A percentile compares a stretch with the other conserved stretches of the same genome.
These are phyloP conservation scores for Odocoileus hemionus DNA, from an alignment of 2,113 vertebrate genomes.

Conservation along the genomic window DNA sequence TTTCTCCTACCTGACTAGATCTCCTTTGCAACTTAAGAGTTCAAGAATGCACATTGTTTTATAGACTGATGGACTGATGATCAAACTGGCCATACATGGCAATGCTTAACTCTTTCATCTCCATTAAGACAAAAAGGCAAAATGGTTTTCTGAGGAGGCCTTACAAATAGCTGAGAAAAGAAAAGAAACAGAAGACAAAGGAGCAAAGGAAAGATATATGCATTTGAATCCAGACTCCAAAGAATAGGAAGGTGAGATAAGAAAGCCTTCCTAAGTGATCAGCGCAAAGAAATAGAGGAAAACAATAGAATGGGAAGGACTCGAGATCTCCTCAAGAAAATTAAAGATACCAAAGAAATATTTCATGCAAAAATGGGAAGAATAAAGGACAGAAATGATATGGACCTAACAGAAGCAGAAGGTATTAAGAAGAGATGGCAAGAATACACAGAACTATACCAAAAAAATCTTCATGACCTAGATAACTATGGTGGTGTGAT, in stretches of 20 bases:
- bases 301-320: background rate
- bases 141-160: background rate
- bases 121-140: background rate
- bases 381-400: background rate
- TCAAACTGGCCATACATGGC: background rate
- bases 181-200: background rate
- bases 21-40: background rate
- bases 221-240: background rate
- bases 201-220: background rate
- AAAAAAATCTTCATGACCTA: background rate
- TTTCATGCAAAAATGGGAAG: background rate
- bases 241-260: background rate
- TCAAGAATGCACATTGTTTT: background rate
- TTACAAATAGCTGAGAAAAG: background rate
- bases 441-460: background rate
- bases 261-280: background rate
- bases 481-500: background rate
- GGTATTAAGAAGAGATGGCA: background rate
- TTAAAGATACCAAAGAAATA: background rate
- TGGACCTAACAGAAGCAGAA: background rate
- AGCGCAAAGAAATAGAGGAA: background rate
- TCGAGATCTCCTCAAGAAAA: background rate
- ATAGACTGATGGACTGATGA: background rate
- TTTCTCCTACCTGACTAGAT: background rate
- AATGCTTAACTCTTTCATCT: background rate